Conservation (phyloP, 2,797 vertebrate species). For the Podargus strigoides region DNA sequence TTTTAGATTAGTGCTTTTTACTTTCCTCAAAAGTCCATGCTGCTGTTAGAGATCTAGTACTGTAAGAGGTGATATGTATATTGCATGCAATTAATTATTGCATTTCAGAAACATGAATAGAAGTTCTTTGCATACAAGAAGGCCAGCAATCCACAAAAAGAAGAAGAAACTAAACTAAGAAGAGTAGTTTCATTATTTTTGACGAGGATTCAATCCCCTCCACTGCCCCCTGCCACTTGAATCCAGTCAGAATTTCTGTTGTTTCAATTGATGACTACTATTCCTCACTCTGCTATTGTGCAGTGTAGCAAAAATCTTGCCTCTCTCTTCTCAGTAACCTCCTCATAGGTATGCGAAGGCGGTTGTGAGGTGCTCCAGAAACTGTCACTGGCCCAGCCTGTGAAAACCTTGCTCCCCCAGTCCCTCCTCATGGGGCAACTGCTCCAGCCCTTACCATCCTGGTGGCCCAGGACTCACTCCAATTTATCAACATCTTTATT, state of each 20-base stretch:
- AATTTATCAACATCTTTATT: background rate
- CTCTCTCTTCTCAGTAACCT: background rate
- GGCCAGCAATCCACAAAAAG: background rate
- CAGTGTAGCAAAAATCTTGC: background rate
- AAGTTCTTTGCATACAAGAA: background rate
- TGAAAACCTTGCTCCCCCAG: background rate
- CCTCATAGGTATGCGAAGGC: background rate
- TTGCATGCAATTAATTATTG: background rate
- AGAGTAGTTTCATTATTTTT: background rate
- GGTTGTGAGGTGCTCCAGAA: background rate
- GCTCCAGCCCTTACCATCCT: background rate
- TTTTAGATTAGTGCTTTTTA: background rate
- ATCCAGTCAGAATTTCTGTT: background rate
- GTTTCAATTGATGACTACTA: background rate
- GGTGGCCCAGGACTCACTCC: background rate
- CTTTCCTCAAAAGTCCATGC: background rate
- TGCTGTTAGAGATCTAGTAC: background rate
- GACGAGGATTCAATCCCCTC: too few relatives aligned
- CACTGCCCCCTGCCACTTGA: accelerated
- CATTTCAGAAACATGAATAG: background rate
- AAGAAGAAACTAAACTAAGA: background rate
- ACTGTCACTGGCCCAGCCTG: background rate
- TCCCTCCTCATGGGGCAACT: background rate
- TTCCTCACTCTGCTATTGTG: background rate
- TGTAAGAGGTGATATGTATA: background rate